Percentiles rank a stretch among this genome's conserved stretches.
phyloP scores from a whole-genome alignment of 2,797 vertebrate species.

The Rhinichthys osculus region DNA sequence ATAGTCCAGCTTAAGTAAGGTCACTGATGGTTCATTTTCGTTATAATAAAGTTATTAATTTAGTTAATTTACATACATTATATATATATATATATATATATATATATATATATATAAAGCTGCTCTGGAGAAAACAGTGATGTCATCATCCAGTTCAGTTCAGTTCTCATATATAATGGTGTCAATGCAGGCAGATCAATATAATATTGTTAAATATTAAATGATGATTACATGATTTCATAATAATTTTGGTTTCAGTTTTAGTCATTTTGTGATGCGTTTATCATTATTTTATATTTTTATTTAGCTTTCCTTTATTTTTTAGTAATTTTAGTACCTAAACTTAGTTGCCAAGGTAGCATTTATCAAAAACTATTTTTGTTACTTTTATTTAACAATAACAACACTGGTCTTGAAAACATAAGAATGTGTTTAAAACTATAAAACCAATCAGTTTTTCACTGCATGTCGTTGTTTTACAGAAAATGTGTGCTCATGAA shows the following conservation, averaged over 20 bases:
- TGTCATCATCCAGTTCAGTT: too few species aligned
- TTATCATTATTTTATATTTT: not conserved
- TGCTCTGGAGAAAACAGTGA: too few species aligned
- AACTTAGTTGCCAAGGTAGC: not conserved
- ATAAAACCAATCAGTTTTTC: not conserved
- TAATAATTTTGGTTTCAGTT: not conserved
- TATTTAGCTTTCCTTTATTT: not conserved
- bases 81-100: too few species aligned
- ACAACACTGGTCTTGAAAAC: not conserved
- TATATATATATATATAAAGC: too few species aligned
- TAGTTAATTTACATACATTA: too few species aligned
- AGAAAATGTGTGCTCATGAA: not conserved
- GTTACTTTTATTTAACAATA: not conserved
- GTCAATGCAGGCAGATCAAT: too few species aligned
- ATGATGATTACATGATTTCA: too few species aligned
- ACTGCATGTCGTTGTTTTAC: not conserved
- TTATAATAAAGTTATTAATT: too few species aligned
- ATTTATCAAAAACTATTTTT: not conserved
- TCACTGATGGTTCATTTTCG: too few species aligned
- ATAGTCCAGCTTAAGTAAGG: too few species aligned
- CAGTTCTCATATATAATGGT: too few species aligned
- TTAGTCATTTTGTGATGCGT: not conserved
- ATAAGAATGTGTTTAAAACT: not conserved
- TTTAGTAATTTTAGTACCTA: not conserved
- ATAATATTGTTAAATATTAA: too few species aligned